Conservation (phyloP, 2,113 vertebrate species). For the Hippocampus abdominalis region DNA sequence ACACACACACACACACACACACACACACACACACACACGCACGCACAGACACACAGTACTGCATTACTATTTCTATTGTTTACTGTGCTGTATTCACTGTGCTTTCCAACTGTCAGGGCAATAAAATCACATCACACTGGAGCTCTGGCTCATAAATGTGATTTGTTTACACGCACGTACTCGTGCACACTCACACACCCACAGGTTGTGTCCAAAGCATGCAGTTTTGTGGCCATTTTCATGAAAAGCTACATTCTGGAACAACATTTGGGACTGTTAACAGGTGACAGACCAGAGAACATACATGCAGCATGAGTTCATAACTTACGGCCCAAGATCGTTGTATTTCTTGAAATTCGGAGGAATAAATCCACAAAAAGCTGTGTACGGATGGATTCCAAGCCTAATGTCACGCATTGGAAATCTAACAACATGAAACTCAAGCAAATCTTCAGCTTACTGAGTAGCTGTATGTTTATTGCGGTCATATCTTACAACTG, state of each 20-base stretch:
- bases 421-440: too few species aligned
- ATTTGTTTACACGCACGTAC: slow-evolving; percentile 47
- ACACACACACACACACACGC: slow-evolving; percentile 8
- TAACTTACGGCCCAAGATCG: neutral
- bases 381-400: too few species aligned
- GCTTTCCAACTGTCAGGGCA: slow-evolving; percentile 36
- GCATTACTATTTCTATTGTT: slow-evolving; percentile 38
- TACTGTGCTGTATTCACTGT: slow-evolving; percentile 35
- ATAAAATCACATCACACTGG: slow-evolving; percentile 50
- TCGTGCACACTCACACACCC: slow-evolving; percentile 14
- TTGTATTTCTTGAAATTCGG: neutral
- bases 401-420: too few species aligned
- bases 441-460: too few species aligned
- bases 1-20: slow-evolving; percentile 4
- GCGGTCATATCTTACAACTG: too few species aligned
- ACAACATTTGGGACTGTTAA: slow-evolving; percentile 11
- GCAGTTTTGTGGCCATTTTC: slow-evolving; percentile 24
- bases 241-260: slow-evolving; percentile 6
- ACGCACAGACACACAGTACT: neutral
- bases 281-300: slow-evolving; percentile 11
- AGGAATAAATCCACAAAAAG: neutral
- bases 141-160: slow-evolving; percentile 57
- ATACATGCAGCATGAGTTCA: slow-evolving; percentile 4
- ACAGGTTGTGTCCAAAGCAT: slow-evolving; percentile 29
- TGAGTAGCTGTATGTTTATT: too few species aligned